Base-by-base conservation (phyloP, 1,140 invertebrate species). In the Eupeodes corollae region DNA sequence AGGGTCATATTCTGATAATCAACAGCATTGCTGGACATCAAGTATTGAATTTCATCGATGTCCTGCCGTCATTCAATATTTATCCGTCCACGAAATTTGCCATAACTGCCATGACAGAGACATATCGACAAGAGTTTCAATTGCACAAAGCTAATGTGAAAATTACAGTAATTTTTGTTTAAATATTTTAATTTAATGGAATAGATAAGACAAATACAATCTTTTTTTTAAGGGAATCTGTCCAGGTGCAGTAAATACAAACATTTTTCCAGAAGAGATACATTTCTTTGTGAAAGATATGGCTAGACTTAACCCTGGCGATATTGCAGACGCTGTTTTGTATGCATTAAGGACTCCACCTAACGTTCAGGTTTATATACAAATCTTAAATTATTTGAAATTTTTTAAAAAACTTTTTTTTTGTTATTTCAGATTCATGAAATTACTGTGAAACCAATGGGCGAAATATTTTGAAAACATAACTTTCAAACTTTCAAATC, bases 21-120 rank as follows among this genome's bases (percentile, higher is more conserved):
- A 67, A 65, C 45, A 67, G 61, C 46, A 68, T 64, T 37, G 59
- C 65, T 2, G 68, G 67, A 0, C 67, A 70, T 35, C 52, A 57
- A 21, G 64, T 70, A 9, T 52, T 65, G 9, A 64, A 67, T 21
- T 65, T 68, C 48, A 64, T 67, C 14, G 61, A 61, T 51, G 59
- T 67, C 3, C 37, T 67, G 42, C 63, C 63, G 1, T 63, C 59
- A 3, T 58, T 66, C 5, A 75, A 75, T 48, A 73, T 79, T 42
- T 82, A 82, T 59, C 59, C 73, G 16, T 77, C 76, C 0, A 76
- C 77, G 0, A 83, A 82, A 61, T 72, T 71, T 56, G 77, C 77
- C 12, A 72, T 82, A 0, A 75, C 71, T n/a, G 76, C 76, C 6
- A 63, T 83, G 2, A 75, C 74, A 0, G 77, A 83, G 55, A 74